A percentile compares a stretch with the other conserved stretches of the same genome.
Conservation (phyloP, 2,797 vertebrate genomes). For the Mormyrus hasselquistii region DNA sequence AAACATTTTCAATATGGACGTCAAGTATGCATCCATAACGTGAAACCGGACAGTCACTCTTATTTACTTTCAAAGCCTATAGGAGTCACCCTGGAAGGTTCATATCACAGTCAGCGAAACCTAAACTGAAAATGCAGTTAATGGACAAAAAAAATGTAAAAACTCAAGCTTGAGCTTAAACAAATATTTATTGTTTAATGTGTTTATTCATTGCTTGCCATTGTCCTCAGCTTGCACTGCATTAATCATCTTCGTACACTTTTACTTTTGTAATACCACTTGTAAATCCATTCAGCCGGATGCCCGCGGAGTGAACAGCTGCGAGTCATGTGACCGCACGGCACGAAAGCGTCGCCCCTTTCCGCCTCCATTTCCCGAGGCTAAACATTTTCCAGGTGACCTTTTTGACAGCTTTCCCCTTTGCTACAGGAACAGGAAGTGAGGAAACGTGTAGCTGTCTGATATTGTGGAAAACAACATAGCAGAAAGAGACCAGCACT, state of each 20-base stretch:
- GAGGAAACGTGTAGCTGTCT: slow-evolving; percentile 22
- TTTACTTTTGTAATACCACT: neutral
- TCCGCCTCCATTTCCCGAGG: neutral
- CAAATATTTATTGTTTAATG: neutral
- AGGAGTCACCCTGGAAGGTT: neutral
- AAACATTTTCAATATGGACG: neutral
- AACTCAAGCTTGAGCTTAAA: neutral
- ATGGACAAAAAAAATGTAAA: neutral
- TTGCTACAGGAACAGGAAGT: slow-evolving; percentile 39
- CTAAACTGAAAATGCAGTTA: neutral
- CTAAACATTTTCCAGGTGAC: slow-evolving; percentile 34
- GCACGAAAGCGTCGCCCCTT: neutral
- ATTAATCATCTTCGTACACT: neutral
- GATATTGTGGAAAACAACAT: neutral
- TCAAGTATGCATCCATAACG: neutral
- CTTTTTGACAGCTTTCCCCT: slow-evolving; percentile 32
- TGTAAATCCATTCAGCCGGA: neutral
- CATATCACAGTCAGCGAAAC: neutral
- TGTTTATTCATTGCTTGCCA: neutral
- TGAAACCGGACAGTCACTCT: neutral
- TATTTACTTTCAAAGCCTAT: neutral
- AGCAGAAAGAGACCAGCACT: slow-evolving; percentile 12
- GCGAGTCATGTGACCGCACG: neutral
- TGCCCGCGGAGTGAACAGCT: neutral
- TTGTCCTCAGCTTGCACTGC: neutral